Conservation (phyloP, 2,888 invertebrate genomes). For the Lamellibrachia columna region DNA sequence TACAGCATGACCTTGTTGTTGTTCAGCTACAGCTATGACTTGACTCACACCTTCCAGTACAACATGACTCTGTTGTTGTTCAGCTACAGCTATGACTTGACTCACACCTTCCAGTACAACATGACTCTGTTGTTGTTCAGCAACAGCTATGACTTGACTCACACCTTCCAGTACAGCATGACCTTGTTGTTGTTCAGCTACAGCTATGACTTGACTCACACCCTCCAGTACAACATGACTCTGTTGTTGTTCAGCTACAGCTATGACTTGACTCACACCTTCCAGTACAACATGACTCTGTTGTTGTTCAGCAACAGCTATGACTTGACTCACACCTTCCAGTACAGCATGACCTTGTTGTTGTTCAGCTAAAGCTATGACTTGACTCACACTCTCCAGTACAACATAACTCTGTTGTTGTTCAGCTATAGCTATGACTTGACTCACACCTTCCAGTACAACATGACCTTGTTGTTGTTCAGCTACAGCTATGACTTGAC, state of each 20-base stretch:
- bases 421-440: conserved; percentile 92
- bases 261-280: conserved; percentile 91
- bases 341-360: no score
- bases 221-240: neutral
- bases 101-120: neutral
- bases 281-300: conserved; percentile 89
- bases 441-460: conserved; percentile 93
- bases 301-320: no score
- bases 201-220: neutral
- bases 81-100: neutral
- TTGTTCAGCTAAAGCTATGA: no score
- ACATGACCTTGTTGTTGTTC: conserved; percentile 72
- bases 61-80: conserved; percentile 75
- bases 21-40: conserved; percentile 88
- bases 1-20: neutral
- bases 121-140: conserved; percentile 55
- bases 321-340: no score
- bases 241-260: conserved; percentile 77
- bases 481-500: conserved; percentile 95
- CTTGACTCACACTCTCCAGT: no score
- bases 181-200: neutral
- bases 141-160: no score
- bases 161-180: no score
- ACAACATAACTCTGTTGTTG: conserved; percentile 30
- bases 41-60: conserved; percentile 92